phyloP scores from a whole-genome alignment of 2,113 vertebrate genomes.

The Scopus umbretta region DNA sequence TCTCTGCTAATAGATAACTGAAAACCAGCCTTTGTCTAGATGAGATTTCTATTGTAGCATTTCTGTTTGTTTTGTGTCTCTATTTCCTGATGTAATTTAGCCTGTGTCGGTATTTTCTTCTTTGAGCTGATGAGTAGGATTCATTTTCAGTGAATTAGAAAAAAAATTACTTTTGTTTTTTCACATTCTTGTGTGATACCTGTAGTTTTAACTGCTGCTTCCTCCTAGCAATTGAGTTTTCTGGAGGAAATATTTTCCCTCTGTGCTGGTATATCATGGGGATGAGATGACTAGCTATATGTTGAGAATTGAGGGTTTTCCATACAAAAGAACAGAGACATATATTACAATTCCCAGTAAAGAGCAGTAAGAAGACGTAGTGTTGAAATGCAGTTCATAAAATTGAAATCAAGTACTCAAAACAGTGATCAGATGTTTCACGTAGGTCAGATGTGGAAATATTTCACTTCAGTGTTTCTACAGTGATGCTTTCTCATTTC shows the following conservation, averaged over 20 bases:
- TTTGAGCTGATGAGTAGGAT: not conserved
- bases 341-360: not conserved
- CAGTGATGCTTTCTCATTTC: not conserved
- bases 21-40: not conserved
- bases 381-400: not conserved
- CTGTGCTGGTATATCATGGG: not conserved
- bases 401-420: not conserved
- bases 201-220: not conserved
- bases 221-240: not conserved
- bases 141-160: not conserved
- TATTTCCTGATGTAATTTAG: not conserved
- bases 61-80: not conserved
- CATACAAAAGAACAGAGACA: not conserved
- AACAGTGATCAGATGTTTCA: not conserved
- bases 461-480: not conserved
- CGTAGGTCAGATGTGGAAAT: not conserved
- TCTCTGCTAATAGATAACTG: not conserved
- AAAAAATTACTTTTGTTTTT: not conserved
- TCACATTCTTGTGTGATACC: not conserved
- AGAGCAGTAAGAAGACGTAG: not conserved
- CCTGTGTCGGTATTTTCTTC: not conserved
- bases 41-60: not conserved
- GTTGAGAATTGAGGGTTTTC: not conserved
- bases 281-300: not conserved
- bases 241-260: not conserved